Evolutionary conservation across 2,888 invertebrate genomes (phyloP).

Genomic region (Tenthredo mesomela): DNA sequence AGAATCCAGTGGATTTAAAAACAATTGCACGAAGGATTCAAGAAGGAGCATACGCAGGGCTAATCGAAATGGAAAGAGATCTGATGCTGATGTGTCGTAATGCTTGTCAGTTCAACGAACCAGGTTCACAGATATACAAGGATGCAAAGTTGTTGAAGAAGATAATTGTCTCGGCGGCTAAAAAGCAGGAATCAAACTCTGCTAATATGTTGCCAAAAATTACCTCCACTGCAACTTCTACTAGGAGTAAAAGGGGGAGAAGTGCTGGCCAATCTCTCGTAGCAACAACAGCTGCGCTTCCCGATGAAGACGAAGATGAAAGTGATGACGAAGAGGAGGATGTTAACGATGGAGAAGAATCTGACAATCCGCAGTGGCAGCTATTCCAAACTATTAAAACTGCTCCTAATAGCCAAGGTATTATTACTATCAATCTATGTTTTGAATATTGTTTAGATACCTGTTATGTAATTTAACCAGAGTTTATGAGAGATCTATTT

Average conservation of each 20-base stretch:
- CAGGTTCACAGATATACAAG: conserved; percentile 97
- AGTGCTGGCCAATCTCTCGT: conserved; percentile 79
- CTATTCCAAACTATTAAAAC: conserved; percentile 91
- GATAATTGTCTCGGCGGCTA: conserved; percentile 80
- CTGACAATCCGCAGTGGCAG: conserved; percentile 93
- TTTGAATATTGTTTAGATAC: neutral
- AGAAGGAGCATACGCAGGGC: conserved; percentile 87
- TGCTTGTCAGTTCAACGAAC: conserved; percentile 97
- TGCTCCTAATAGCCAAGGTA: conserved; percentile 80
- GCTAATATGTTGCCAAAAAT: conserved; percentile 66
- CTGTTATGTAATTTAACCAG: conserved; percentile 3
- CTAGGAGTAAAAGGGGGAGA: conserved; percentile 74
- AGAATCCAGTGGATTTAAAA: conserved; percentile 96
- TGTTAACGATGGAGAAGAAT: conserved; percentile 78
- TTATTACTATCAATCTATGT: conserved; percentile 16
- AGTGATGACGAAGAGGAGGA: conserved; percentile 82
- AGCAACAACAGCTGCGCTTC: conserved; percentile 82
- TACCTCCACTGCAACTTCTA: conserved; percentile 70
- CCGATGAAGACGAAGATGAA: conserved; percentile 82
- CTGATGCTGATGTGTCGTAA: conserved; percentile 94
- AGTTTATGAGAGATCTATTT: neutral
- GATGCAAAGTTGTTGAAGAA: conserved; percentile 95
- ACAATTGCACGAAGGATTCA: conserved; percentile 95
- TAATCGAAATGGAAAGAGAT: conserved; percentile 94
- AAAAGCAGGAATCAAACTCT: conserved; percentile 70